Conservation (phyloP, 2,888 invertebrate genomes). For the Drosophila eohydei region DNA sequence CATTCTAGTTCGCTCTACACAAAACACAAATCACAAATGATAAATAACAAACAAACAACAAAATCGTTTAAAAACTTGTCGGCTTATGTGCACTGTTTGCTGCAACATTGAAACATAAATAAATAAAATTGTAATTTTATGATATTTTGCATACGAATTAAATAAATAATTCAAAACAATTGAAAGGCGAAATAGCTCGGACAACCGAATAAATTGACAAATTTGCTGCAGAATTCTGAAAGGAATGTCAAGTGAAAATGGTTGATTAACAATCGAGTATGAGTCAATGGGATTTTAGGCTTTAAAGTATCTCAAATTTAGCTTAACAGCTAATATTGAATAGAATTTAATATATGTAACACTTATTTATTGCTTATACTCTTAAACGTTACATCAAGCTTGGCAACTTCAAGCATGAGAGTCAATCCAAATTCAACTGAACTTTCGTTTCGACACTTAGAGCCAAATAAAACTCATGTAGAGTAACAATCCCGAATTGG, state of each 20-base stretch:
- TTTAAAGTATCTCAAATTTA: background rate
- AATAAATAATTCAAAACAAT: conserved; percentile 25
- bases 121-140: conserved; percentile 18
- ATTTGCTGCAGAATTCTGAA: background rate
- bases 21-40: conserved; percentile 21
- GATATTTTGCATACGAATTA: conserved; percentile 9
- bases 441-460: too few relatives aligned
- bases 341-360: background rate
- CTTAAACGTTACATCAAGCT: background rate
- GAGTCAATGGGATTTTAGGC: background rate
- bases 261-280: background rate
- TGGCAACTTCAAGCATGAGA: background rate
- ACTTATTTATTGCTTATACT: background rate
- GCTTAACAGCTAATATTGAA: background rate
- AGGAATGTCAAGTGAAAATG: background rate
- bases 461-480: background rate
- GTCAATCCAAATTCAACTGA: background rate
- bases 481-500: background rate
- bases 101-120: conserved; percentile 15
- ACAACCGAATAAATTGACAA: conserved; percentile 14
- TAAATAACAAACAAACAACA: conserved; percentile 13
- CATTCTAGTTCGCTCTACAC: conserved; percentile 8
- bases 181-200: background rate
- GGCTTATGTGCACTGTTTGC: background rate
- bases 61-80: conserved; percentile 19